Base-by-base conservation (phyloP, 2,113 vertebrate genomes). In the Cariama cristata region DNA sequence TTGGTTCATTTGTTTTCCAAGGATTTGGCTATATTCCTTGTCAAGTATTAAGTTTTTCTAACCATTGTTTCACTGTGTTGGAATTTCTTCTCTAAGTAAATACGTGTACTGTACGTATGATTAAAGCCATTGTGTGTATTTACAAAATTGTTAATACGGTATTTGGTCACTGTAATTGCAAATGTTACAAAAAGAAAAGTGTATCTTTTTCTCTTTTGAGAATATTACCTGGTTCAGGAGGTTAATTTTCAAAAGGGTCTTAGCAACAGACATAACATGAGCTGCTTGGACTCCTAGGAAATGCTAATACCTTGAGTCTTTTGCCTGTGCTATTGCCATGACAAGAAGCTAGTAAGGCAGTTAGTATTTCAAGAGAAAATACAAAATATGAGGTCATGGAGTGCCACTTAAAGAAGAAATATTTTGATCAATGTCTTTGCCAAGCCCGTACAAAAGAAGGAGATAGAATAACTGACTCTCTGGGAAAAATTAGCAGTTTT, bases 41-140 rank as follows among this genome's bases (percentile, higher is more conserved):
- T 85, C n/a, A 94, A 74, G 23, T 83, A 23, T 77, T 74, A 80
- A 73, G 35, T 59, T 89, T 93, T 79, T 88, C 62, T 97, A 92
- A 93, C 55, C 1, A 1, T 83, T 94, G 45, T 94, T 97, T 94
- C 66, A 79, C 49, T 86, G 40, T 9, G 0, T 94, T 86, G 81
- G 45, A 93, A 63, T 69, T 88, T 73, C 84, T 91, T 56, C 27
- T 93, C 9, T 75, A 35, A 74, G 55, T 81, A 95, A 83, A 86
- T 80, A 44, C 3, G 42, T 75, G 42, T 66, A 66, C 8, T 83
- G 67, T 83, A 53, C 27, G 4, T 79, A 49, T 53, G 35, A 76
- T 72, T 90, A 88, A 91, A 91, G 27, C 49, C 33, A 42, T 81
- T 88, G 15, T 49, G 11, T 87, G 19, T 67, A 20, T 91, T 91